Conservation (phyloP, 2,797 vertebrate genomes). For the Ibycter americanus region DNA sequence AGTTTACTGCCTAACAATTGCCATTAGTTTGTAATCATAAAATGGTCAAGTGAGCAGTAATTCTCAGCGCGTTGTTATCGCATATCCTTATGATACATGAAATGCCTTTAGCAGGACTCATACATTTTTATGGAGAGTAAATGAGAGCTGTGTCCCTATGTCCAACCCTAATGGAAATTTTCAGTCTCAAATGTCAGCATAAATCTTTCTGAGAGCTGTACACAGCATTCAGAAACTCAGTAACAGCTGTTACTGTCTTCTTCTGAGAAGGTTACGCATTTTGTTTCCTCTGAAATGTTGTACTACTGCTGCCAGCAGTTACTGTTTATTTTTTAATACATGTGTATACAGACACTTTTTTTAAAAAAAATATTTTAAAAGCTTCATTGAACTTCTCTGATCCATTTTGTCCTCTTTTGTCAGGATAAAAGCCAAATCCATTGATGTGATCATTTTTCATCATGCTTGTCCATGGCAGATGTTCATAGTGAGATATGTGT, state of each 20-base stretch:
- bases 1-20: slow-evolving; percentile 9
- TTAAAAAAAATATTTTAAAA: background rate
- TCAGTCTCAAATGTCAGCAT: background rate
- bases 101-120: slow-evolving; percentile 26
- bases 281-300: background rate
- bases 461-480: background rate
- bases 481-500: background rate
- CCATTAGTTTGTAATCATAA: slow-evolving; percentile 36
- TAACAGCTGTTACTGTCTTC: background rate
- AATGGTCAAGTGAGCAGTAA: slow-evolving; percentile 54
- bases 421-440: background rate
- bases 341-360: fast-evolving
- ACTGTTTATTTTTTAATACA: background rate
- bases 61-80: background rate
- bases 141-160: slow-evolving; percentile 26
- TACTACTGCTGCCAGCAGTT: background rate
- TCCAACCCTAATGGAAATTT: slow-evolving; percentile 19
- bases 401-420: background rate
- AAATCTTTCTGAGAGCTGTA: slow-evolving; percentile 18
- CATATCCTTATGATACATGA: background rate
- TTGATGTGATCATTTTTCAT: background rate
- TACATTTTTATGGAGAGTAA: slow-evolving; percentile 49
- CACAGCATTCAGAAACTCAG: background rate
- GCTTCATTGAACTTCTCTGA: background rate
- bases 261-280: background rate